Evolutionary conservation across 2,888 invertebrate genomes (phyloP).

Genomic region (Cephonodes hylas): DNA sequence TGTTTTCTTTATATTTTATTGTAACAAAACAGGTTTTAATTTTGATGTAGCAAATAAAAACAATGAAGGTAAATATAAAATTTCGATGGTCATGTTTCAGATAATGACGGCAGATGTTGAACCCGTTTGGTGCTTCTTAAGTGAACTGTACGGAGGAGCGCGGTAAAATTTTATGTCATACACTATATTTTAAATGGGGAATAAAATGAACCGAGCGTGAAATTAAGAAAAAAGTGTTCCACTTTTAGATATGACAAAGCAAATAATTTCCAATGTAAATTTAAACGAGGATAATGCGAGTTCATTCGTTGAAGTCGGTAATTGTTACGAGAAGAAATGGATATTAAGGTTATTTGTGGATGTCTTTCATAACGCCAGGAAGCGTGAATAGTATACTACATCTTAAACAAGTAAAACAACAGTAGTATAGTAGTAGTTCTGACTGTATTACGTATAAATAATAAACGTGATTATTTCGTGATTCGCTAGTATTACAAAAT

Average conservation of each 20-base stretch:
- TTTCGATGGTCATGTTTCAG: neutral
- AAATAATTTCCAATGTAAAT: neutral
- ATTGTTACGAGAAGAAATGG: neutral
- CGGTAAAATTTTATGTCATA: neutral
- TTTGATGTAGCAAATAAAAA: neutral
- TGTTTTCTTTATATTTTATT: too few relatives aligned
- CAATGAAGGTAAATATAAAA: neutral
- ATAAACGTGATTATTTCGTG: conserved; percentile 40
- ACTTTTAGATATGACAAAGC: neutral
- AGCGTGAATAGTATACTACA: conserved; percentile 1
- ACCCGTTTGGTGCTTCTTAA: neutral
- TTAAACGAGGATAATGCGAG: neutral
- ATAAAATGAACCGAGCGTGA: neutral
- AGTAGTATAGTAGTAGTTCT: too few relatives aligned
- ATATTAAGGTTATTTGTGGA: neutral
- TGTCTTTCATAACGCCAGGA: neutral
- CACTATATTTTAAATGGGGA: neutral
- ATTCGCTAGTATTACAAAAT: conserved; percentile 40
- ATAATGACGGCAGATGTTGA: neutral
- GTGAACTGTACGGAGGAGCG: neutral
- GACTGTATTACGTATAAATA: conserved; percentile 33
- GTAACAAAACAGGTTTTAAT: too few relatives aligned
- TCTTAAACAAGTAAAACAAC: conserved; percentile 40
- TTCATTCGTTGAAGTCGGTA: neutral
- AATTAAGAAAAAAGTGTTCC: neutral